A percentile compares a stretch with the other conserved stretches of the same genome.
phyloP scores from a whole-genome alignment of 2,797 vertebrate genomes.

The Myotis vivesi region DNA sequence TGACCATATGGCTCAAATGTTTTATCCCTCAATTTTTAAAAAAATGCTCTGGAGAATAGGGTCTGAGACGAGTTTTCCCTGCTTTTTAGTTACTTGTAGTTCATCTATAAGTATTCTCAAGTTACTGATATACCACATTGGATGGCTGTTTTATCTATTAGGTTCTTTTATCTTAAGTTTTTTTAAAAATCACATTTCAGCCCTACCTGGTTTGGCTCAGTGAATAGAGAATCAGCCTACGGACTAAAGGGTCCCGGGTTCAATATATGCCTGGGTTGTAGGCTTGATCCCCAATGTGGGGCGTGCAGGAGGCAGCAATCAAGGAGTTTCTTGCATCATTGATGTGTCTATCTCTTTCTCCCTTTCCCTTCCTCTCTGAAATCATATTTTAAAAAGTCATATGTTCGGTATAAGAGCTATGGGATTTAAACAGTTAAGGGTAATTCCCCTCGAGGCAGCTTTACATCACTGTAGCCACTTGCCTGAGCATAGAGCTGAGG shows the following conservation, averaged over 20 bases:
- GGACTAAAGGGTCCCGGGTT: neutral
- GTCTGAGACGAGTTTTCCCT: neutral
- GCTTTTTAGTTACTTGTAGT: constrained; percentile 1
- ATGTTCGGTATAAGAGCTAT: constrained; percentile 29
- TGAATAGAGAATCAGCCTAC: neutral
- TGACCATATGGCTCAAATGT: neutral
- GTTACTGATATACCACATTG: neutral
- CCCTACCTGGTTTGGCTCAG: neutral
- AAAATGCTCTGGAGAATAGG: neutral
- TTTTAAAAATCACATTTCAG: neutral
- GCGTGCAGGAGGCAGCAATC: neutral
- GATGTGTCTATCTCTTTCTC: neutral
- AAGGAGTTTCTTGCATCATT: neutral
- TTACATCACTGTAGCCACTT: constrained; percentile 13
- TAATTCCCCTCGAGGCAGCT: constrained; percentile 59
- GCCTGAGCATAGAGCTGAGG: constrained; percentile 31
- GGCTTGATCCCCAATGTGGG: neutral
- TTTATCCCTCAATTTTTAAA: constrained; percentile 37
- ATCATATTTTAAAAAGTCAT: neutral
- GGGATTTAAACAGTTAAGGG: constrained; percentile 48
- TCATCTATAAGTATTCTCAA: neutral
- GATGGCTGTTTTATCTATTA: neutral
- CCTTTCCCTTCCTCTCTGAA: neutral
- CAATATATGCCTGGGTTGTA: neutral
- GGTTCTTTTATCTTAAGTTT: constrained; percentile 28